phyloP scores from a whole-genome alignment of 2,113 vertebrate species.

The Ceuthmochares aereus region DNA sequence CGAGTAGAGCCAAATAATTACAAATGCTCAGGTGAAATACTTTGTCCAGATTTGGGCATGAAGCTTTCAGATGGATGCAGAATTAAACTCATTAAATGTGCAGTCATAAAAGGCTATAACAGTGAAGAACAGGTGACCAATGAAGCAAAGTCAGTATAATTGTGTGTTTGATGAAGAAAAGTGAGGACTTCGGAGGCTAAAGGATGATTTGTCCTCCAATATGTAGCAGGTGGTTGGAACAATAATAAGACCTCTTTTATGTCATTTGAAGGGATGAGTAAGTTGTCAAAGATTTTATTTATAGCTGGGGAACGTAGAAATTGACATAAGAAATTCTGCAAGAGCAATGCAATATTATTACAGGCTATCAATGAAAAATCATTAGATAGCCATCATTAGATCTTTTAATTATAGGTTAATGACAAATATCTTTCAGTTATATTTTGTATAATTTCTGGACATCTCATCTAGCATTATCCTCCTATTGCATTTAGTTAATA shows the following conservation, averaged over 20 bases:
- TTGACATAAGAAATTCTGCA: background rate
- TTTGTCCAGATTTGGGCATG: background rate
- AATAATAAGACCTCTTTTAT: background rate
- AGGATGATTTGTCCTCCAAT: background rate
- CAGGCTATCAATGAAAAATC: background rate
- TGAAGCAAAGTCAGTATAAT: background rate
- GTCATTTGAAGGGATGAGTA: background rate
- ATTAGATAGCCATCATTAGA: background rate
- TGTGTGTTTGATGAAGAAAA: background rate
- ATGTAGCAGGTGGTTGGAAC: background rate
- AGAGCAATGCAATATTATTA: background rate
- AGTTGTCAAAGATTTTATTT: background rate
- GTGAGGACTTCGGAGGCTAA: background rate
- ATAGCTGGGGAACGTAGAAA: background rate
- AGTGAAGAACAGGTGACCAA: background rate
- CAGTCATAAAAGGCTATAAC: background rate
- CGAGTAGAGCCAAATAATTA: background rate
- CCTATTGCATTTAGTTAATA: background rate
- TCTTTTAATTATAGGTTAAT: background rate
- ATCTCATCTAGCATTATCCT: background rate
- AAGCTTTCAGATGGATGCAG: background rate
- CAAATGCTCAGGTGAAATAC: background rate
- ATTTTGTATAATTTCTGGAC: background rate
- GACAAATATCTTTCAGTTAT: background rate
- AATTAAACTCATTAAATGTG: too few relatives aligned